Evolutionary conservation across 2,113 vertebrate genomes (phyloP).

Genomic region (Elgaria multicarinata): DNA sequence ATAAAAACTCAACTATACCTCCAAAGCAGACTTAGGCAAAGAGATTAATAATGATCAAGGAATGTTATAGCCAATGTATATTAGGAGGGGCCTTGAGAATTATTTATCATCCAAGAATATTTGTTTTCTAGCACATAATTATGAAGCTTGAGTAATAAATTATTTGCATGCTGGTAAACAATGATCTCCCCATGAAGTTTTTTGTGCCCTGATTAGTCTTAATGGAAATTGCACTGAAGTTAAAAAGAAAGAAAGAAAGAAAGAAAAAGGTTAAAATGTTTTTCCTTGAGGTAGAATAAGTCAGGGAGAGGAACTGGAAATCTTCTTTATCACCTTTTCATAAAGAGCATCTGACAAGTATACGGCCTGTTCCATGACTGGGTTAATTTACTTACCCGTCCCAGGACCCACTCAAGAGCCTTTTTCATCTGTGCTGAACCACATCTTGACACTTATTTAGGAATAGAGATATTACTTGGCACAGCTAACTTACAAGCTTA

Average conservation of each 20-base stretch:
- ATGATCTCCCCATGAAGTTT: constrained; percentile 10
- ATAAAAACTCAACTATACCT: constrained; percentile 7
- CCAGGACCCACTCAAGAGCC: neutral
- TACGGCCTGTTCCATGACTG: neutral
- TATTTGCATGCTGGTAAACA: constrained; percentile 37
- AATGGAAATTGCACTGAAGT: constrained; percentile 35
- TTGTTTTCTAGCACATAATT: constrained; percentile 30
- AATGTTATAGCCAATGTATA: constrained; percentile 11
- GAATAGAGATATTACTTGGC: neutral
- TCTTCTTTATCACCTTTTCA: constrained; percentile 23
- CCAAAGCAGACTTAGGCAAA: constrained; percentile 25
- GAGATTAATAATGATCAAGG: constrained; percentile 38
- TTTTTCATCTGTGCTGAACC: neutral
- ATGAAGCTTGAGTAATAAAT: constrained; percentile 34
- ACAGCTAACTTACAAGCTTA: neutral
- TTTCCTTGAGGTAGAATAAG: constrained; percentile 25
- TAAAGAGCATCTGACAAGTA: constrained; percentile 43
- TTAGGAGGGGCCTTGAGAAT: neutral
- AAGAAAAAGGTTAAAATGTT: constrained; percentile 32
- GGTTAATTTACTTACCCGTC: constrained; percentile 24
- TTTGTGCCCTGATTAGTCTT: constrained; percentile 19
- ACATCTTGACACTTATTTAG: neutral
- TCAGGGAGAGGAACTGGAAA: constrained; percentile 3
- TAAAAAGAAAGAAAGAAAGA: no score
- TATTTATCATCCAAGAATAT: constrained; percentile 37